Conservation (phyloP, 2,113 vertebrate species). For the Lycaon pictus region DNA sequence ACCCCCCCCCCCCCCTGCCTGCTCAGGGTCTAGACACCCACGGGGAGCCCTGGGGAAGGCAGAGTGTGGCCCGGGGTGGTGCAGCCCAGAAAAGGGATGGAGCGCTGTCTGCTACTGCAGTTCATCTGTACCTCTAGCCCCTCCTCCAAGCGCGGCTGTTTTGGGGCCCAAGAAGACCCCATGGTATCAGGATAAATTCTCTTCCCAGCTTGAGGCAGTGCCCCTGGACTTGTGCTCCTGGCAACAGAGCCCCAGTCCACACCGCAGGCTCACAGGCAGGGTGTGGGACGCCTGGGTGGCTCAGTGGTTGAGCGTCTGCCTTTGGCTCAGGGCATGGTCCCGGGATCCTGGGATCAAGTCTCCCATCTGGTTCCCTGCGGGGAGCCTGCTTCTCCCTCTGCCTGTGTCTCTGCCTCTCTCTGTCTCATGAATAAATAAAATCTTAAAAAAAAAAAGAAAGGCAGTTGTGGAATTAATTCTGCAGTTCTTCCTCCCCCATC, state of each 20-base stretch:
- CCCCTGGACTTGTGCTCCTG: neutral
- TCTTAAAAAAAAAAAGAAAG: too few relatives aligned
- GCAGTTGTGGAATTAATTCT: neutral
- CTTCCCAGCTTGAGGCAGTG: neutral
- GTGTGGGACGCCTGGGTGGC: neutral
- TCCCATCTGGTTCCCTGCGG: too few relatives aligned
- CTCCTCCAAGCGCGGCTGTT: neutral
- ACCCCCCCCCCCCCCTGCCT: too few relatives aligned
- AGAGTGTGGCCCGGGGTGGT: neutral
- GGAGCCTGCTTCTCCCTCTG: too few relatives aligned
- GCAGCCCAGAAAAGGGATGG: neutral
- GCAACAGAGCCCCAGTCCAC: neutral
- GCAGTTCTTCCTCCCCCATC: neutral
- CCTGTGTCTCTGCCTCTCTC: too few relatives aligned
- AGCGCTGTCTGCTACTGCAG: neutral
- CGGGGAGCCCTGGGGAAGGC: accelerated
- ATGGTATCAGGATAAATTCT: neutral
- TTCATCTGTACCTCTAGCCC: neutral
- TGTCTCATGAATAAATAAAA: too few relatives aligned
- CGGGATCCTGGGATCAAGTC: too few relatives aligned
- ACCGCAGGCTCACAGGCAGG: neutral
- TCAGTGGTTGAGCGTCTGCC: too few relatives aligned
- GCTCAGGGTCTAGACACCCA: too few relatives aligned
- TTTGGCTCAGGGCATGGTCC: too few relatives aligned
- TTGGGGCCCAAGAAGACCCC: neutral